phyloP scores from a whole-genome alignment of 2,888 invertebrate genomes.

The Microplitis manilae region DNA sequence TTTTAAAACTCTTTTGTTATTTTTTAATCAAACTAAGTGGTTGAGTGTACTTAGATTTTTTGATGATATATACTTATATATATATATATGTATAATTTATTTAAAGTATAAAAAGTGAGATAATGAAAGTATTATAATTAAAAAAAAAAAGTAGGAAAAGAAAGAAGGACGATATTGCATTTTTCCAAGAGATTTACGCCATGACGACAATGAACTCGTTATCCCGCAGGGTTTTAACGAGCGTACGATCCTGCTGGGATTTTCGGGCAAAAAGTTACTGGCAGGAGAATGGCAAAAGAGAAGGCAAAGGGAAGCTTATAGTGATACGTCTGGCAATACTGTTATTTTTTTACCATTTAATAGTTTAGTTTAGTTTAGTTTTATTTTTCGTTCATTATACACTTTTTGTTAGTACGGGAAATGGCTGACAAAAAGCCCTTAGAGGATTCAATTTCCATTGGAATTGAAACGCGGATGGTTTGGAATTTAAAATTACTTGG shows the following conservation, averaged over 20 bases:
- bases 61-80: too few species aligned
- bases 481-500: background rate
- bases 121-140: constrained; percentile 9
- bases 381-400: constrained; percentile 9
- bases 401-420: background rate
- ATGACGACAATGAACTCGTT: constrained; percentile 61
- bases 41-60: too few species aligned
- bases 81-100: too few species aligned
- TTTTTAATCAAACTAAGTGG: background rate
- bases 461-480: background rate
- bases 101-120: background rate
- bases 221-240: constrained; percentile 46
- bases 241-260: constrained; percentile 12
- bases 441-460: constrained; percentile 14
- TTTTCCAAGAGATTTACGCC: constrained; percentile 58
- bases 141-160: constrained; percentile 18
- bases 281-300: background rate
- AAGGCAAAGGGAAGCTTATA: background rate
- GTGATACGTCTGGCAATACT: constrained; percentile 13
- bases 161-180: constrained; percentile 51
- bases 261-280: constrained; percentile 15
- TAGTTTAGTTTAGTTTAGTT: background rate
- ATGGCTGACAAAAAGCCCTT: background rate
- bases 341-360: background rate
- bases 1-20: background rate